Evolutionary conservation across 2,797 vertebrate species (phyloP).

Genomic region (Poecilia gillii): DNA sequence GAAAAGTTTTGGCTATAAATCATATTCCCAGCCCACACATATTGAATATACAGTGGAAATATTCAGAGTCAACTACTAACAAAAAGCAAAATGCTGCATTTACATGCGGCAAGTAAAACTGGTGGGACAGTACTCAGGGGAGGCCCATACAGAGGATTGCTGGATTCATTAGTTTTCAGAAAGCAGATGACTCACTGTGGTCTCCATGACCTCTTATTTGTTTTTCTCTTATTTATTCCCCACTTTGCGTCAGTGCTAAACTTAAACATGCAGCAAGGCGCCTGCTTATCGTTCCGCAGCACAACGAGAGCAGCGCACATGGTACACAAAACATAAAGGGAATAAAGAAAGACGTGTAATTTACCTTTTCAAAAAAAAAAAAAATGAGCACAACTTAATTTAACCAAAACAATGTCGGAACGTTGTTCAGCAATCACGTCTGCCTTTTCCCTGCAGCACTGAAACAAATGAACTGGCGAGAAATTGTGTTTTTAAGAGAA

Average conservation of each 20-base stretch:
- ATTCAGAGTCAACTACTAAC: constrained; percentile 23
- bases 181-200: constrained; percentile 74
- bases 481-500: constrained; percentile 70
- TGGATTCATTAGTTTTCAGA: constrained; percentile 78
- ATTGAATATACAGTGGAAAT: constrained; percentile 5
- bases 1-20: constrained; percentile 4
- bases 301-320: constrained; percentile 45
- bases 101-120: constrained; percentile 51
- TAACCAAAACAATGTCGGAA: constrained; percentile 49
- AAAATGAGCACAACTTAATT: constrained; percentile 64
- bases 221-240: constrained; percentile 78
- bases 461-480: constrained; percentile 68
- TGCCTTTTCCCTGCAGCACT: constrained; percentile 57
- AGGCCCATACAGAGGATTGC: constrained; percentile 64
- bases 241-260: constrained; percentile 56
- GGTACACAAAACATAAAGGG: constrained; percentile 43
- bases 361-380: constrained; percentile 65
- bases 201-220: constrained; percentile 77
- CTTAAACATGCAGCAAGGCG: constrained; percentile 55
- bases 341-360: constrained; percentile 60
- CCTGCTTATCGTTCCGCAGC: constrained; percentile 66
- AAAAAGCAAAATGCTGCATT: constrained; percentile 52
- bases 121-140: constrained; percentile 53
- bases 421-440: constrained; percentile 55
- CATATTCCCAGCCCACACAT: constrained; percentile 17